A percentile compares a stretch with the other conserved stretches of the same genome.
These are phyloP conservation scores for Camponotus floridanus DNA, from an alignment of 1,140 invertebrate species.

Conservation along the genomic window DNA sequence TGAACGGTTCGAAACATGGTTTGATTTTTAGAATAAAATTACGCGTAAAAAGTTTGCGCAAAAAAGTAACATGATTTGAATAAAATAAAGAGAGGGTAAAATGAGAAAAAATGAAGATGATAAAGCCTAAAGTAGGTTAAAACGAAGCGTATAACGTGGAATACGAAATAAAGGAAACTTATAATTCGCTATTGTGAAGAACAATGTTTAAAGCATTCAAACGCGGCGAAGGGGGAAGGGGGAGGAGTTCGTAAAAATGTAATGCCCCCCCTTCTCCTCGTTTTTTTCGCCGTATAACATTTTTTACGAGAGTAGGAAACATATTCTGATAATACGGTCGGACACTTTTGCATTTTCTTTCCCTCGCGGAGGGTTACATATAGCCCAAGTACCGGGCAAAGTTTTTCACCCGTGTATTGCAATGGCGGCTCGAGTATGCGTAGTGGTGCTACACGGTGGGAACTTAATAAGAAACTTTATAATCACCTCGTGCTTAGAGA, in stretches of 20 bases:
- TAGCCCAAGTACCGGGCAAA: slow-evolving; percentile 30
- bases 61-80: neutral
- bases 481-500: slow-evolving; percentile 63
- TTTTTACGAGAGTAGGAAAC: slow-evolving; percentile 25
- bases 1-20: neutral
- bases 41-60: neutral
- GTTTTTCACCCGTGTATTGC: slow-evolving; percentile 56
- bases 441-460: slow-evolving; percentile 35
- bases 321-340: slow-evolving; percentile 46
- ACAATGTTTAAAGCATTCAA: slow-evolving; percentile 12
- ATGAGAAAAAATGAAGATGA: neutral
- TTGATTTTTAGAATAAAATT: too few species aligned
- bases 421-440: slow-evolving; percentile 38
- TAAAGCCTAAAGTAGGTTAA: neutral
- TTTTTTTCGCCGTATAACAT: neutral
- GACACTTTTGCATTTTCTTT: slow-evolving; percentile 57
- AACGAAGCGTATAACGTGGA: neutral
- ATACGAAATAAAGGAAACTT: neutral
- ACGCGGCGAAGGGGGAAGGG: too few species aligned
- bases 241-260: neutral
- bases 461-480: slow-evolving; percentile 65
- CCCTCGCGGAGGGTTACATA: slow-evolving; percentile 43
- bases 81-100: neutral
- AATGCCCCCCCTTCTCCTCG: neutral
- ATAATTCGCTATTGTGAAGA: neutral